Evolutionary conservation across 2,797 vertebrate species (phyloP), one percentile per base, ranked within the genome.

Genomic region (Tragelaphus eurycerus): DNA sequence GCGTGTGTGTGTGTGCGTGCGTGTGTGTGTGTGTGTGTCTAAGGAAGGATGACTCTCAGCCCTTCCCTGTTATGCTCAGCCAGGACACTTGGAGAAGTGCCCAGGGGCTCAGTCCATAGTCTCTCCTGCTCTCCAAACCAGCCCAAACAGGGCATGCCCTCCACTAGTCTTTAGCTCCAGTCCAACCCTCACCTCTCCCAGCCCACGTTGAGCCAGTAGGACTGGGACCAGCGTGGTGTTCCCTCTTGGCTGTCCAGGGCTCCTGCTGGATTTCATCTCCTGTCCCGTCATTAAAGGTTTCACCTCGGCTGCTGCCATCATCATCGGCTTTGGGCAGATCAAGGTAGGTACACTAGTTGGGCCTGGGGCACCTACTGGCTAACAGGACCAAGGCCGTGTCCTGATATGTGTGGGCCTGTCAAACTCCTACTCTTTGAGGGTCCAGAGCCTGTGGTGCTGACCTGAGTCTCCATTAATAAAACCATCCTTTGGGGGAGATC

Each of bases 241-340:
- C 34, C 1, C 94, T 93, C 97, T 62, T 50, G 3, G 38, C 43
- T 13, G 12, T 3, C 48, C 98, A 99, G 99, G 99, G 38, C 99
- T 99, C 93, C 98, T 99, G 14, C 98, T 99, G 98, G 99, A 99
- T 95, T 99, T 99, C 96, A 99, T 99, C 97, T 99, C 99, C 82
- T 99, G 97, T 92, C 99, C 99, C 0, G 99, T 99, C 74, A 99
- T 99, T 97, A 99, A 99, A 98, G 99, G 99, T 5, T 99, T 99
- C 98, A 99, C 99, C 0, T 99, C 99, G 0, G 99, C 99, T 54
- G 99, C 99, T 11, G 99, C 99, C 2, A 29, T 99, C 97, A 99
- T 99, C 81, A 99, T 99, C 12, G 99, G 99, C 94, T 99, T 99
- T 71, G 99, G 99, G 34, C 99, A 99, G 98, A 95, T 99, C 96